phyloP scores from a whole-genome alignment of 2,888 invertebrate species.

The Operophtera brumata region DNA sequence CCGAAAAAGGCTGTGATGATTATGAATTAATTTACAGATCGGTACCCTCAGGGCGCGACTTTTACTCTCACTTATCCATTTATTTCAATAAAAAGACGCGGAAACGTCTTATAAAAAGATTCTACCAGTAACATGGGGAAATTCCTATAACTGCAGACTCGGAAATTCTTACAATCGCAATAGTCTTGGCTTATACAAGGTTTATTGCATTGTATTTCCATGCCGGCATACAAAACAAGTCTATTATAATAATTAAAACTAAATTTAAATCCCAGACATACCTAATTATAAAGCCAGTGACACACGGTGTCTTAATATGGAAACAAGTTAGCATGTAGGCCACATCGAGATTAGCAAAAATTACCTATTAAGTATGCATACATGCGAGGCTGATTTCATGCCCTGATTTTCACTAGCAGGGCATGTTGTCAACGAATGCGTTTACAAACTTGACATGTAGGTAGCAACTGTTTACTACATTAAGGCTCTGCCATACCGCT shows the following conservation, averaged over 20 bases:
- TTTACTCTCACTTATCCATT: too few relatives aligned
- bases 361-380: conserved; percentile 19
- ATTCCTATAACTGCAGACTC: too few relatives aligned
- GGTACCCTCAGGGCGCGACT: too few relatives aligned
- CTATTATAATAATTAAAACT: neutral
- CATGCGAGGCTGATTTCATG: conserved; percentile 5
- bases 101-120: too few relatives aligned
- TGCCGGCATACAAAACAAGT: too few relatives aligned
- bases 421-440: neutral
- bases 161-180: too few relatives aligned
- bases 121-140: too few relatives aligned
- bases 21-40: too few relatives aligned
- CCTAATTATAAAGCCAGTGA: conserved; percentile 23
- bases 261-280: conserved; percentile 4
- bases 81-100: too few relatives aligned
- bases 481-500: neutral
- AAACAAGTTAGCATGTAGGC: conserved; percentile 26
- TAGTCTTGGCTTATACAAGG: too few relatives aligned
- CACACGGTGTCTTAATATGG: conserved; percentile 22
- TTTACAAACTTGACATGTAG: neutral
- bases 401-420: conserved; percentile 8
- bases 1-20: too few relatives aligned
- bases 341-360: conserved; percentile 27
- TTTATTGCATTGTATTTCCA: neutral
- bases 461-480: neutral